Conservation (phyloP, 2,113 vertebrate species). For the Eclectus roratus region DNA sequence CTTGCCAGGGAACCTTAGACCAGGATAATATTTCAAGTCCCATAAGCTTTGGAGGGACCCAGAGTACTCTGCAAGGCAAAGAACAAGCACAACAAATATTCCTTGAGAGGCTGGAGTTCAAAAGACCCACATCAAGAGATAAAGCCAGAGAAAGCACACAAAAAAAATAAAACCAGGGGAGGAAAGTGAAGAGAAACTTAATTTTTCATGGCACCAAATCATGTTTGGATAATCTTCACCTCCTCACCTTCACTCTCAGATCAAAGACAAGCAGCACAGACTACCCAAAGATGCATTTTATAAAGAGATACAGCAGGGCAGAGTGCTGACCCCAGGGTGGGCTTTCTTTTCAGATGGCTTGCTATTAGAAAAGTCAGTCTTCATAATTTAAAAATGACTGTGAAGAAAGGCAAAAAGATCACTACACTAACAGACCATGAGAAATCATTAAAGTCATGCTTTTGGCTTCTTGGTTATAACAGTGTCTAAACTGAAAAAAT, state of each 20-base stretch:
- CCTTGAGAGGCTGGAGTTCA: background rate
- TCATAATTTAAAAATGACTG: background rate
- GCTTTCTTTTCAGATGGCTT: background rate
- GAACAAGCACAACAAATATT: background rate
- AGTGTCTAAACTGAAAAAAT: background rate
- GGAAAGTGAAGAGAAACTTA: background rate
- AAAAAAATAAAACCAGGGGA: background rate
- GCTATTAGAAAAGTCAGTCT: background rate
- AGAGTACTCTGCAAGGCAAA: background rate
- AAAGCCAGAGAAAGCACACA: background rate
- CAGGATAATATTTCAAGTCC: background rate
- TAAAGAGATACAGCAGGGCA: background rate
- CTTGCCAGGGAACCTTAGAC: background rate
- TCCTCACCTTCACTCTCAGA: background rate
- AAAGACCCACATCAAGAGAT: background rate
- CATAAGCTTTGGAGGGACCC: background rate
- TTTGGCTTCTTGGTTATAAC: background rate
- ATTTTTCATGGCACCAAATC: background rate
- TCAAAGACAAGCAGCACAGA: background rate
- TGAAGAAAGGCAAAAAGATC: background rate
- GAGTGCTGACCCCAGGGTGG: background rate
- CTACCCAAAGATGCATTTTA: background rate
- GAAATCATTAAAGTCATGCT: background rate
- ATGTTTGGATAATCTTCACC: background rate
- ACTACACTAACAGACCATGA: background rate